These are phyloP conservation scores for Cepaea hortensis DNA, from an alignment of 2,888 invertebrate genomes.

Conservation along the genomic window DNA sequence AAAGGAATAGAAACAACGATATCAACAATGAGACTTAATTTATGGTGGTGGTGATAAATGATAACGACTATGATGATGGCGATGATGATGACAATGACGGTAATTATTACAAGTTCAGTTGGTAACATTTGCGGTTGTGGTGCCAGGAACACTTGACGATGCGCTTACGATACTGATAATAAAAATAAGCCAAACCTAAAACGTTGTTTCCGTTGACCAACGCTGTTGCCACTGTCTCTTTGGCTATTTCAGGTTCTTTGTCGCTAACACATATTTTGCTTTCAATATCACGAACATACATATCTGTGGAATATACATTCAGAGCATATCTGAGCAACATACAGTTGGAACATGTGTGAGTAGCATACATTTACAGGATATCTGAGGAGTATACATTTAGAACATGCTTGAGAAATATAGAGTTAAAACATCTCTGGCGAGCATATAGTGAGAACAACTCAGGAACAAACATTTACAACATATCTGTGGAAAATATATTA, in stretches of 20 bases:
- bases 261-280: conserved; percentile 79
- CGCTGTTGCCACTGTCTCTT: conserved; percentile 80
- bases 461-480: too few relatives aligned
- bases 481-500: too few relatives aligned
- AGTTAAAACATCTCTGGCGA: too few relatives aligned
- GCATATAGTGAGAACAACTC: too few relatives aligned
- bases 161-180: background rate
- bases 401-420: too few relatives aligned
- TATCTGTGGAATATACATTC: conserved; percentile 78
- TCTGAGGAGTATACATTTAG: too few relatives aligned
- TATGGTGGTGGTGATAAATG: too few relatives aligned
- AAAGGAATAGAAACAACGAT: too few relatives aligned
- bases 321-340: background rate
- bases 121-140: background rate
- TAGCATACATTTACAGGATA: too few relatives aligned
- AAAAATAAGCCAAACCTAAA: conserved; percentile 79
- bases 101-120: background rate
- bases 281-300: conserved; percentile 87
- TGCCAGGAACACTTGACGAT: background rate
- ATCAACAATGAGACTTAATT: too few relatives aligned
- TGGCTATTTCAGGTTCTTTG: conserved; percentile 84
- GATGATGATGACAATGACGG: background rate
- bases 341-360: background rate
- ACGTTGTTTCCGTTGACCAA: conserved; percentile 88
- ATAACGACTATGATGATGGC: background rate